These are phyloP conservation scores for Triplophysa bombifrons DNA, from an alignment of 2,797 vertebrate genomes.

Conservation along the genomic window DNA sequence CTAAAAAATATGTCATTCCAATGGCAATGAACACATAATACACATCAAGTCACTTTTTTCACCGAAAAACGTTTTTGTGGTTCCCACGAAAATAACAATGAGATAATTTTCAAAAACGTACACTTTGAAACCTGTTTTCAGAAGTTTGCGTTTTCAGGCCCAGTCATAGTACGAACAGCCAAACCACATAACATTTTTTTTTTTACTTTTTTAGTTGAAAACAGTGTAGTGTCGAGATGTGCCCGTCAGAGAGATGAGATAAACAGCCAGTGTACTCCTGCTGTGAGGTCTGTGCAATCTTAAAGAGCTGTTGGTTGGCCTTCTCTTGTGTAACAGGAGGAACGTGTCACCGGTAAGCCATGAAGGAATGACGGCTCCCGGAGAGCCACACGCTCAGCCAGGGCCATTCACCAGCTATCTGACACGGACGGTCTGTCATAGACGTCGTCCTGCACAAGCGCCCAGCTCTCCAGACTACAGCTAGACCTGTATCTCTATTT, in stretches of 20 bases:
- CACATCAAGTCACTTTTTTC: no score
- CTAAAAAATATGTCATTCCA: no score
- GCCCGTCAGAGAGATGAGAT: not conserved
- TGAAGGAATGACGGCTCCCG: slow-evolving; percentile 56
- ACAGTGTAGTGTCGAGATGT: no score
- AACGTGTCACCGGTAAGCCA: slow-evolving; percentile 60
- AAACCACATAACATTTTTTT: no score
- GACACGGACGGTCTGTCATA: slow-evolving; percentile 67
- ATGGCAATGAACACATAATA: no score
- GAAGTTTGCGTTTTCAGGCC: no score
- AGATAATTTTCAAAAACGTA: no score
- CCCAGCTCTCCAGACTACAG: slow-evolving; percentile 57
- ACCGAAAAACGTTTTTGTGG: no score
- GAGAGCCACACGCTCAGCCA: slow-evolving; percentile 60
- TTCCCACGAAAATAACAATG: no score
- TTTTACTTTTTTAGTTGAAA: slow-evolving; percentile 5
- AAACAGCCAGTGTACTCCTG: slow-evolving; percentile 18
- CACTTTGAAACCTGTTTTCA: no score
- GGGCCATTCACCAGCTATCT: slow-evolving; percentile 61
- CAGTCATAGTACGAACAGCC: no score
- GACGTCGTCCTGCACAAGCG: slow-evolving; percentile 61
- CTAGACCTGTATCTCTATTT: slow-evolving; percentile 34
- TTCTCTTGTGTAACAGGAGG: slow-evolving; percentile 62
- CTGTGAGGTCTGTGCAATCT: slow-evolving; percentile 36
- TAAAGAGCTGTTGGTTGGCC: slow-evolving; percentile 53